These are phyloP conservation scores for Mallotus villosus DNA, from an alignment of 2,797 vertebrate species.

Conservation along the genomic window DNA sequence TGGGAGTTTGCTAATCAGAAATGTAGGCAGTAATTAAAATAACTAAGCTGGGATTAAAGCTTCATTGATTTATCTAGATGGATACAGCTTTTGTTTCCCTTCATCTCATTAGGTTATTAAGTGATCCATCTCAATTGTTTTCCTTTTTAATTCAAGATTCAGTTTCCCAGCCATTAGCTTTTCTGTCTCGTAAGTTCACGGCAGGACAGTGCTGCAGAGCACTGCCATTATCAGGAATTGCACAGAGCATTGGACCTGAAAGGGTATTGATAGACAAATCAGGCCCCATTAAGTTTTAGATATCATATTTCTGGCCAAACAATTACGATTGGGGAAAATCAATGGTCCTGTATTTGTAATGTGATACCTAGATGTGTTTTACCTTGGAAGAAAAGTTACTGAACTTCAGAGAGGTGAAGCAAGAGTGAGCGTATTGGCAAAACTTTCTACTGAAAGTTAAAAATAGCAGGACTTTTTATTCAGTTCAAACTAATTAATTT, in stretches of 20 bases:
- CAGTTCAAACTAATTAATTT: too few relatives aligned
- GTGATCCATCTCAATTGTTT: slow-evolving; percentile 47
- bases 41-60: slow-evolving; percentile 62
- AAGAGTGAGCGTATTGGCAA: slow-evolving; percentile 6
- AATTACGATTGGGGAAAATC: slow-evolving; percentile 60
- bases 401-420: background rate
- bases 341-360: slow-evolving; percentile 69
- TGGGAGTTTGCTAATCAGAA: slow-evolving; percentile 58
- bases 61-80: slow-evolving; percentile 62
- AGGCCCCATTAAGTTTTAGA: slow-evolving; percentile 55
- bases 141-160: slow-evolving; percentile 37
- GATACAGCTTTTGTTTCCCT: slow-evolving; percentile 61
- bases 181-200: slow-evolving; percentile 12
- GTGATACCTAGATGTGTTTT: slow-evolving; percentile 47
- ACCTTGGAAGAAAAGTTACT: slow-evolving; percentile 53
- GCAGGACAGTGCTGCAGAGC: slow-evolving; percentile 21
- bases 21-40: slow-evolving; percentile 64
- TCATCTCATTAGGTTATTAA: slow-evolving; percentile 52
- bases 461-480: too few relatives aligned
- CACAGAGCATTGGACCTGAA: slow-evolving; percentile 39
- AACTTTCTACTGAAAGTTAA: slow-evolving; percentile 28
- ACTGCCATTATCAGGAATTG: slow-evolving; percentile 25
- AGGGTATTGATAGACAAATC: slow-evolving; percentile 64
- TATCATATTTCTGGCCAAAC: slow-evolving; percentile 57
- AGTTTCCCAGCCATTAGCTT: slow-evolving; percentile 48